Evolutionary conservation across 1,140 invertebrate species (phyloP), one percentile per base, ranked within the genome.

Genomic region (Xylocopa sonorina): DNA sequence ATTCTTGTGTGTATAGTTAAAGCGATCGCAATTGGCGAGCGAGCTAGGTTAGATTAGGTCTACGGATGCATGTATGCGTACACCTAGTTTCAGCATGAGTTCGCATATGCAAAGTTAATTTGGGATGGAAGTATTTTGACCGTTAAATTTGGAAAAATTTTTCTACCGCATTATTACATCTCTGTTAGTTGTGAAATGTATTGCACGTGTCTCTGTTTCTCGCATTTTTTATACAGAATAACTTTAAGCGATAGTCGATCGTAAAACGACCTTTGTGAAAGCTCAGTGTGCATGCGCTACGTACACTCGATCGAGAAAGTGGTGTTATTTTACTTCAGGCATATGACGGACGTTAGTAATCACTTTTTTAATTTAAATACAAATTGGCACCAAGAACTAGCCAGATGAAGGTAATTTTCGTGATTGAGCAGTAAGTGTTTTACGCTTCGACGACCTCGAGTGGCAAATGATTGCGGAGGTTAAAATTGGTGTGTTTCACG

Each of bases 401-500:
- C 81, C 86, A 87, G 58, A 88, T 88, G 86, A 88, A 88, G 86
- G 86, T 88, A 88, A 86, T 74, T 64, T 48, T 16, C 57, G 0
- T 7, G 12, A 14, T 14, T 0, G 57, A 6, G 32, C 55, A 55
- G 12, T 18, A 62, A 63, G 50, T 41, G n/a, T 34, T 77, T 57
- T 32, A 0, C 5, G 0, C 4, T 16, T 48, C 2, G 4, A 51
- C 32, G 14, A 46, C 21, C 14, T 38, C 3, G 5, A 32, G 16
- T 51, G 16, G 4, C 12, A n/a, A 46, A n/a, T 41, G 16, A 43
- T 29, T 18, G 43, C 14, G 14, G 58, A 57, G 60, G 51, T 71
- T 74, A 78, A 58, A 76, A 29, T 24, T 63, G n/a, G 48, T 51
- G 29, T 71, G 48, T 41, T 24, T 81, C 24, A 34, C 14, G 32